Conservation (phyloP, 2,888 invertebrate genomes). For the Nebria salina region DNA sequence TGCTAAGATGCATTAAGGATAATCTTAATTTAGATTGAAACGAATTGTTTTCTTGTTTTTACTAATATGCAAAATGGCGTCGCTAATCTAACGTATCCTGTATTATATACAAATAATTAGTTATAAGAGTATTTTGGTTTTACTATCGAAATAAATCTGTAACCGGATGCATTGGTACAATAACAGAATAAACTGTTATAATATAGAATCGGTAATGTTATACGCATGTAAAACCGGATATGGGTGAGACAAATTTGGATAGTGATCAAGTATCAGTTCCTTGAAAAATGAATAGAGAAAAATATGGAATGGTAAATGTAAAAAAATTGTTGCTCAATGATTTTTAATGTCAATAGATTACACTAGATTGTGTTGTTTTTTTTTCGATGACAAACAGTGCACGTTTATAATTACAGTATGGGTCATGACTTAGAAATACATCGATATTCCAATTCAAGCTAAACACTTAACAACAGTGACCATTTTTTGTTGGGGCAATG, state of each 20-base stretch:
- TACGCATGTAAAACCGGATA: not conserved
- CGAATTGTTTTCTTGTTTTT: too few relatives aligned
- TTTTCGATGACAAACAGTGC: conserved; percentile 50
- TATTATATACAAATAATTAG: too few relatives aligned
- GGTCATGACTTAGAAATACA: conserved; percentile 52
- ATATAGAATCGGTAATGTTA: not conserved
- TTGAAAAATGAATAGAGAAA: not conserved
- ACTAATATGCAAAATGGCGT: too few relatives aligned
- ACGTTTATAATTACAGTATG: conserved; percentile 52
- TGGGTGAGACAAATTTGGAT: not conserved
- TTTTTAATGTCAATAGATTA: conserved; percentile 46
- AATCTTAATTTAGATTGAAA: too few relatives aligned
- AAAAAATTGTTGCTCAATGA: conserved; percentile 40
- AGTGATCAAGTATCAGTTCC: not conserved
- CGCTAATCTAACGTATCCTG: too few relatives aligned
- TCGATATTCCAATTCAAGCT: conserved; percentile 47
- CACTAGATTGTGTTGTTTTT: conserved; percentile 41
- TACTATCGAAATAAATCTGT: too few relatives aligned
- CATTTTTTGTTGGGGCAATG: not conserved
- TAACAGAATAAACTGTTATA: not conserved
- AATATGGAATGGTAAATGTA: conserved; percentile 16
- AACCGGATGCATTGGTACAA: too few relatives aligned
- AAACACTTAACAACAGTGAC: conserved; percentile 46
- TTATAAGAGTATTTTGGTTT: too few relatives aligned
- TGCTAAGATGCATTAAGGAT: too few relatives aligned